Base-by-base conservation (phyloP, 2,888 invertebrate genomes). In the Caenorhabditis plicata region DNA sequence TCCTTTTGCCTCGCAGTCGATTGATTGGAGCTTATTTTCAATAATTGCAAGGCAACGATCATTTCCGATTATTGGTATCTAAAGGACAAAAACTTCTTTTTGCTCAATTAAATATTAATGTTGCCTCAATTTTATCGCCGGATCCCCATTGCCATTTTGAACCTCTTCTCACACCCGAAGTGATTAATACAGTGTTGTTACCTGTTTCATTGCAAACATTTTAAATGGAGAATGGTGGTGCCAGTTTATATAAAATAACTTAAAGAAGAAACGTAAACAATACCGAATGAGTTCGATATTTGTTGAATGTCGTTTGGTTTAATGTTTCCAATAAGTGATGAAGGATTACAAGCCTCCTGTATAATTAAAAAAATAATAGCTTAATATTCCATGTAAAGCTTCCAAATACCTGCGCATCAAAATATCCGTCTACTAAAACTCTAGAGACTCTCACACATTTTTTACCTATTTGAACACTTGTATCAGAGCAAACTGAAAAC, bases 101-200 rank as follows among this genome's bases (percentile, higher is more conserved):
- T 20, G 22, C 31, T 17, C n/a, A 22, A 3, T 15, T 4, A 15
- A 25, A 27, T n/a, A 3, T 36, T 29, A 7, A 11, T 25, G 36
- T 25, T 32, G 56, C 53, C 31, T 70, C 52, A 3, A 72, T 40
- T 0, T 41, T 38, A 9, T 55, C 58, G n/a, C 68, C 68, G 45
- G 67, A 62, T 23, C 52, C 62, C 75, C 75, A 75, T 32, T 56
- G 40, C 75, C 75, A 75, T 35, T 55, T 31, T 17, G 58, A 57
- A 27, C 68, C 66, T 33, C 55, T 61, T 22, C 74, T 43, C 20
- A 75, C 55, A 23, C 61, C 75, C 27, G 75, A 69, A 23, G 73
- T 74, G 32, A n/a, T n/a, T n/a, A n/a, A n/a, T n/a, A n/a, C n/a
- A n/a, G n/a, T n/a, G n/a, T n/a, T n/a, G n/a, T n/a, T n/a, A n/a